These are phyloP conservation scores for Sitodiplosis mosellana DNA, from an alignment of 1,140 invertebrate species.

Conservation along the genomic window DNA sequence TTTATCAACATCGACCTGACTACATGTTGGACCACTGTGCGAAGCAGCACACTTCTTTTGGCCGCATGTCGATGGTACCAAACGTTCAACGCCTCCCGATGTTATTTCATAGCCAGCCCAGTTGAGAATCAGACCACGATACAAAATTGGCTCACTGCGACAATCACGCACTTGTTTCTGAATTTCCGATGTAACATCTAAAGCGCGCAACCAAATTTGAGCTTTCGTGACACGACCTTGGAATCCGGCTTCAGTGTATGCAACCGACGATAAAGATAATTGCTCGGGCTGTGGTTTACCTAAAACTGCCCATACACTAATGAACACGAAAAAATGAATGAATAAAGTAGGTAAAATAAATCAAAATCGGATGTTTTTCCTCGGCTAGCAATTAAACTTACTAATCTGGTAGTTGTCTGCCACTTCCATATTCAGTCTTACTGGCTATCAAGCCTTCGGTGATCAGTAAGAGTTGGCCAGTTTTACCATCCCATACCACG, in stretches of 20 bases:
- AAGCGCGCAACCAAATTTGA: conserved; percentile 78
- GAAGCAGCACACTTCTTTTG: conserved; percentile 71
- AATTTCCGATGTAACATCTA: conserved; percentile 83
- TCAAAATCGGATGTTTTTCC: conserved; percentile 2
- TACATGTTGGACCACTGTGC: conserved; percentile 63
- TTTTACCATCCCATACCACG: conserved; percentile 77
- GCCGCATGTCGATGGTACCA: conserved; percentile 79
- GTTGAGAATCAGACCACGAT: conserved; percentile 65
- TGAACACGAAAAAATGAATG: conserved; percentile 19
- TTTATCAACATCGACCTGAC: conserved; percentile 70
- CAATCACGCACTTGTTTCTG: conserved; percentile 84
- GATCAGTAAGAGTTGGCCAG: conserved; percentile 65
- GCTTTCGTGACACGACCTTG: conserved; percentile 88
- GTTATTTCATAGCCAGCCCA: conserved; percentile 87
- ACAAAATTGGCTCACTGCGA: conserved; percentile 76
- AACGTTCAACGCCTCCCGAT: conserved; percentile 72
- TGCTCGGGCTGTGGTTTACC: conserved; percentile 64
- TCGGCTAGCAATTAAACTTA: conserved; percentile 29
- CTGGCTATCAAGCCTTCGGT: conserved; percentile 86
- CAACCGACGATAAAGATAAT: conserved; percentile 33
- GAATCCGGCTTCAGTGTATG: conserved; percentile 74
- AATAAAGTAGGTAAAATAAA: no score
- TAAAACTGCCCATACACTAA: conserved; percentile 76
- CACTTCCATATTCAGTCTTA: conserved; percentile 70
- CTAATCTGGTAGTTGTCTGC: conserved; percentile 58